phyloP scores from a whole-genome alignment of 2,797 vertebrate genomes.

The Rhyacichthys aspro region DNA sequence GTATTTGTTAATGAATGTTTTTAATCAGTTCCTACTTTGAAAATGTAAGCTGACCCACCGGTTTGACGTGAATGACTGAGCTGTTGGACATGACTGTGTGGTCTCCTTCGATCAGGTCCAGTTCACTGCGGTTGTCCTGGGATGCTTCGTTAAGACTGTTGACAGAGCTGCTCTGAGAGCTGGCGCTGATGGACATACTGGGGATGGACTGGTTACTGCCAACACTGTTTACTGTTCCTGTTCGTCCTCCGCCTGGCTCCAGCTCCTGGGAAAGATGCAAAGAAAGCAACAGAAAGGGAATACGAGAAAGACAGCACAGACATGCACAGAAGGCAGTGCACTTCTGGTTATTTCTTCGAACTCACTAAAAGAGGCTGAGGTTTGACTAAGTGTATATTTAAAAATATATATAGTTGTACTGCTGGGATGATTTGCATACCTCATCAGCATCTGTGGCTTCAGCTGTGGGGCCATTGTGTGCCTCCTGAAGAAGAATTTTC shows the following conservation, averaged over 20 bases:
- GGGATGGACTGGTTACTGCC: slow-evolving; percentile 99
- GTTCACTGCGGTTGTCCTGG: slow-evolving; percentile 92
- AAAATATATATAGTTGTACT: no score
- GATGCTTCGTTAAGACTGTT: slow-evolving; percentile 97
- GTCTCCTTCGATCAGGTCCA: slow-evolving; percentile 97
- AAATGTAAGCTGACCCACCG: slow-evolving; percentile 47
- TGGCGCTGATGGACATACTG: slow-evolving; percentile 99
- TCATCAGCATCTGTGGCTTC: slow-evolving; percentile 95
- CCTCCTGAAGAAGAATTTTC: slow-evolving; percentile 95
- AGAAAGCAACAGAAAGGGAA: slow-evolving; percentile 14
- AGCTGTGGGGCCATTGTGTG: slow-evolving; percentile 92
- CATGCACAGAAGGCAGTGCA: slow-evolving; percentile 47
- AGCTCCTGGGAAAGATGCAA: slow-evolving; percentile 80
- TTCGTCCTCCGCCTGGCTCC: slow-evolving; percentile 90
- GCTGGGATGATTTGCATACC: slow-evolving; percentile 76
- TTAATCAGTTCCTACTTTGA: no score
- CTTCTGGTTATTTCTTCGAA: slow-evolving; percentile 34
- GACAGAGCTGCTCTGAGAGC: slow-evolving; percentile 98
- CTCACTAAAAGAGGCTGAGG: no score
- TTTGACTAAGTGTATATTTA: no score
- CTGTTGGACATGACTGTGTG: slow-evolving; percentile 99
- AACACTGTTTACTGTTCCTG: slow-evolving; percentile 96
- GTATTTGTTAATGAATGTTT: no score
- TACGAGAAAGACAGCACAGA: slow-evolving; percentile 30
- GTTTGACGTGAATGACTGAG: slow-evolving; percentile 94